Conservation (phyloP, 1,140 invertebrate genomes). For the Solenopsis fugax region DNA sequence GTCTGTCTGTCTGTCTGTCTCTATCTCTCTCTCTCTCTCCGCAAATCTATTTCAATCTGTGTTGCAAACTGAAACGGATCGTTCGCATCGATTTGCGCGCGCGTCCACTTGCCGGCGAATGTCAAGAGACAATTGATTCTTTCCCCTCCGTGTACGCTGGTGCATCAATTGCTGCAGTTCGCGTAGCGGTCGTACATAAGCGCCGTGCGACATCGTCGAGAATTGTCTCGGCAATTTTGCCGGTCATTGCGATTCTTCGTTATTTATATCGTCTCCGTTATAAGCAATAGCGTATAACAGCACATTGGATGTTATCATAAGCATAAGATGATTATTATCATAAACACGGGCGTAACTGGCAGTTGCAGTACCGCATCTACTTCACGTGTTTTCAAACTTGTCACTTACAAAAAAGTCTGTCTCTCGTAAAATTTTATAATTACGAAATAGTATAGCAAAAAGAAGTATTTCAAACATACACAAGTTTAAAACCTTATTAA, state of each 20-base stretch:
- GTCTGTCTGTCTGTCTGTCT: background rate
- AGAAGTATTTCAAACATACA: background rate
- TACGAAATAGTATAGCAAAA: background rate
- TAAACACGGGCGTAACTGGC: background rate
- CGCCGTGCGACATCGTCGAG: conserved; percentile 3
- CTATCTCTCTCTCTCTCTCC: background rate
- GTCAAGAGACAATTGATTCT: conserved; percentile 61
- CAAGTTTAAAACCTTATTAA: background rate
- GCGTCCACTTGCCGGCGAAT: conserved; percentile 33
- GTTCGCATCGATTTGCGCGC: conserved; percentile 35
- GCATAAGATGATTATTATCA: background rate
- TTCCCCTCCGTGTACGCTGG: conserved; percentile 12
- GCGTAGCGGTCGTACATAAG: background rate
- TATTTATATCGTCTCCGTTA: conserved; percentile 4
- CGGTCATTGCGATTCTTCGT: background rate
- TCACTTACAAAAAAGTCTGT: background rate
- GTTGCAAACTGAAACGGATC: conserved; percentile 51
- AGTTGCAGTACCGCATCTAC: background rate
- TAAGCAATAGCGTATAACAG: background rate
- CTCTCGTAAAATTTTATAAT: background rate
- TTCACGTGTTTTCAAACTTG: background rate
- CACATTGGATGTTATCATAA: background rate
- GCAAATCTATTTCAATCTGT: conserved; percentile 48
- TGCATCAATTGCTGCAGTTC: conserved; percentile 45
- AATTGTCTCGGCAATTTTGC: conserved; percentile 17